Conservation (phyloP, 2,888 invertebrate species). For the Eristalinus sepulchralis region DNA sequence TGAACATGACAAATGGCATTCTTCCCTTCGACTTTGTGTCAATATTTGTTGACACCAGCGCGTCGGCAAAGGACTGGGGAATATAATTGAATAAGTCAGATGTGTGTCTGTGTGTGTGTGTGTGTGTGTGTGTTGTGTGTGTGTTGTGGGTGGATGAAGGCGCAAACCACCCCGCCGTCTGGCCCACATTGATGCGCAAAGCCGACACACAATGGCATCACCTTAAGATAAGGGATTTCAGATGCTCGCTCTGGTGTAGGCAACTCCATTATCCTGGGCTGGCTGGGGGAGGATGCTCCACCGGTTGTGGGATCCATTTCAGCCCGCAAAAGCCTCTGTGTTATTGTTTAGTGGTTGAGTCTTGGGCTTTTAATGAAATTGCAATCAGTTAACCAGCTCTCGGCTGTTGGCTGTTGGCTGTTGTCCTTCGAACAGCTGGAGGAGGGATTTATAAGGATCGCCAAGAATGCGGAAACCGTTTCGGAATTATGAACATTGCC, state of each 20-base stretch:
- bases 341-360: constrained; percentile 27
- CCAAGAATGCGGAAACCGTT: constrained; percentile 37
- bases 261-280: constrained; percentile 39
- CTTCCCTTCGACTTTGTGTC: constrained; percentile 40
- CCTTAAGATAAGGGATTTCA: constrained; percentile 9
- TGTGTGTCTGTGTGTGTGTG: not conserved
- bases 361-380: constrained; percentile 52
- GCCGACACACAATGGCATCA: constrained; percentile 41
- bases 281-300: constrained; percentile 17
- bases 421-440: not conserved
- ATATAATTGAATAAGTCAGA: constrained; percentile 31
- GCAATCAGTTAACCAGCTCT: constrained; percentile 47
- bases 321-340: not conserved
- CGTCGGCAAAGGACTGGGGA: not conserved
- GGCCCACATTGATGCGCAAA: not conserved
- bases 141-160: not conserved
- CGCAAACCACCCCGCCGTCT: not conserved
- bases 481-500: constrained; percentile 20
- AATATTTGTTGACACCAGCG: constrained; percentile 11
- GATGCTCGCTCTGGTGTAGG: not conserved
- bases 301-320: constrained; percentile 28
- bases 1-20: constrained; percentile 46
- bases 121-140: not conserved
- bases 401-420: not conserved
- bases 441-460: constrained; percentile 21